A percentile compares a stretch with the other conserved stretches of the same genome.
phyloP scores from a whole-genome alignment of 1,140 invertebrate species.

The Rhynchophorus ferrugineus region DNA sequence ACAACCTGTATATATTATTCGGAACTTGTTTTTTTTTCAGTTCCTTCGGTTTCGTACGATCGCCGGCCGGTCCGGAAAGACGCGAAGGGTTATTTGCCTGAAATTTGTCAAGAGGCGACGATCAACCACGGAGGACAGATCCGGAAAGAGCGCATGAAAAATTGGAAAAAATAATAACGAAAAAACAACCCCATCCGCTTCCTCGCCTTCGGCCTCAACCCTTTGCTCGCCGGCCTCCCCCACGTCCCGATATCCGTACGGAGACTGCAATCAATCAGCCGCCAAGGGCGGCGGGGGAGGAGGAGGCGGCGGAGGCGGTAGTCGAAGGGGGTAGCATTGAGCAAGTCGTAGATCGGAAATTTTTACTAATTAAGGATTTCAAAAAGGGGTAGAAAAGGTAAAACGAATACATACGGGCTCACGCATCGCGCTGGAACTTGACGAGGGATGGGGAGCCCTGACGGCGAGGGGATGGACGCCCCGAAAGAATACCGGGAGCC shows the following conservation, averaged over 20 bases:
- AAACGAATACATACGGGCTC: slow-evolving; percentile 12
- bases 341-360: background rate
- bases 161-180: too few relatives aligned
- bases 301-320: too few relatives aligned
- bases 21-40: slow-evolving; percentile 9
- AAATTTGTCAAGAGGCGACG: too few relatives aligned
- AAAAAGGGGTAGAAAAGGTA: slow-evolving; percentile 5
- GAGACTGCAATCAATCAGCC: slow-evolving; percentile 4
- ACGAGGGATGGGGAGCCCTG: background rate
- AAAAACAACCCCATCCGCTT: too few relatives aligned
- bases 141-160: too few relatives aligned
- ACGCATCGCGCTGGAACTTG: background rate
- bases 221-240: background rate
- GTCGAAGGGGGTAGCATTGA: too few relatives aligned
- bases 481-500: background rate
- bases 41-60: too few relatives aligned
- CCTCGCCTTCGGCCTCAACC: too few relatives aligned
- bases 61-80: too few relatives aligned
- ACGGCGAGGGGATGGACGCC: background rate
- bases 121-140: too few relatives aligned
- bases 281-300: background rate
- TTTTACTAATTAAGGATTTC: slow-evolving; percentile 3
- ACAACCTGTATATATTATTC: slow-evolving; percentile 25
- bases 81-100: too few relatives aligned
- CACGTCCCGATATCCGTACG: background rate